Percentiles rank a stretch among this genome's conserved stretches.
These are phyloP conservation scores for Xenus cinereus DNA, from an alignment of 2,113 vertebrate genomes.

Conservation along the genomic window DNA sequence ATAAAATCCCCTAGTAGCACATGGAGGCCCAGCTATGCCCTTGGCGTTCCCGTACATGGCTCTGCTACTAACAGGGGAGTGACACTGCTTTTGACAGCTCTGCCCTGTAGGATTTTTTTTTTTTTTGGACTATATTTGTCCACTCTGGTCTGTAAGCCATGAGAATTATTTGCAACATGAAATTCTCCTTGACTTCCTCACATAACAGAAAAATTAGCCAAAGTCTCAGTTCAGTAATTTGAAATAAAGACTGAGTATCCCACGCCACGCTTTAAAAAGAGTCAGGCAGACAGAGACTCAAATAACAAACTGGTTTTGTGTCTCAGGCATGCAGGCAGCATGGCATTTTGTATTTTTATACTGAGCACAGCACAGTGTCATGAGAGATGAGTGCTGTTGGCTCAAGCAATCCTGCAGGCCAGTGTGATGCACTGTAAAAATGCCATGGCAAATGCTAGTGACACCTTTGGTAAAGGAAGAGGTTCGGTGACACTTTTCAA, in stretches of 20 bases:
- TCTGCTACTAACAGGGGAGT: not conserved
- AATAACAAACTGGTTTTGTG: not conserved
- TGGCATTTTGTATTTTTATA: not conserved
- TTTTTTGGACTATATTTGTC: constrained; percentile 29
- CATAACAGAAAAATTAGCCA: not conserved
- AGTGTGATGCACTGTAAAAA: not conserved
- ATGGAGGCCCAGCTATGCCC: not conserved
- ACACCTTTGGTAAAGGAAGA: not conserved
- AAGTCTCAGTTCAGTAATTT: not conserved
- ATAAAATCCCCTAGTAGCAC: not conserved
- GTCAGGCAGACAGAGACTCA: not conserved
- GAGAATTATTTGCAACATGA: not conserved
- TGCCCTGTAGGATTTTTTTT: constrained; percentile 6
- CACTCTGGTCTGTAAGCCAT: not conserved
- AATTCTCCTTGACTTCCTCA: not conserved
- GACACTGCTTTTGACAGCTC: constrained; percentile 48
- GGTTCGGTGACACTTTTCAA: not conserved
- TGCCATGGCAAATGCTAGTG: not conserved
- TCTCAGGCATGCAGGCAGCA: not conserved
- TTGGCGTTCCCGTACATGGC: not conserved
- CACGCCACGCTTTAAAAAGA: not conserved
- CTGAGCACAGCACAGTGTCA: not conserved
- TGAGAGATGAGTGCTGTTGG: not conserved
- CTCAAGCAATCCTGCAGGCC: not conserved
- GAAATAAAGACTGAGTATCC: not conserved